Evolutionary conservation across 2,797 vertebrate species (phyloP).

Genomic region (Malurus leucopterus): DNA sequence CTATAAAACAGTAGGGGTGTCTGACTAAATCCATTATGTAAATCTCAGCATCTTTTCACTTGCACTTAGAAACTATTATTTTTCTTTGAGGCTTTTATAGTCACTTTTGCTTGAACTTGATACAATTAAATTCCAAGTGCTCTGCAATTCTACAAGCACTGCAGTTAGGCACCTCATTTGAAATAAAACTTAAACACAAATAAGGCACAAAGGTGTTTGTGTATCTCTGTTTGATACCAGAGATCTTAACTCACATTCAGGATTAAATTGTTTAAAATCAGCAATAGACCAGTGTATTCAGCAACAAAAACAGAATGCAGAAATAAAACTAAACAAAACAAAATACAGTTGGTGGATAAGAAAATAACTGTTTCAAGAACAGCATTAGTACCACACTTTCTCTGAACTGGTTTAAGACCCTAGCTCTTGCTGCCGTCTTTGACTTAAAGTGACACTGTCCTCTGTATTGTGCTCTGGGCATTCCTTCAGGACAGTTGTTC

Average conservation of each 20-base stretch:
- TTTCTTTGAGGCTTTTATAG: not conserved
- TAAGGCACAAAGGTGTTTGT: not conserved
- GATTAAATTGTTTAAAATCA: slow-evolving; percentile 22
- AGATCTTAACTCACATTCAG: not conserved
- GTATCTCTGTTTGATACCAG: not conserved
- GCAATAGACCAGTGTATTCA: not conserved
- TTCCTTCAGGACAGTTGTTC: not conserved
- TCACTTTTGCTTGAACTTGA: slow-evolving; percentile 1
- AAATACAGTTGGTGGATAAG: not conserved
- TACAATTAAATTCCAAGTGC: slow-evolving; percentile 1
- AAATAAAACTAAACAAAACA: not conserved
- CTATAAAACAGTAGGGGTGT: slow-evolving; percentile 10
- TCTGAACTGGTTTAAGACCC: not conserved
- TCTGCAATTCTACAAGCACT: not conserved
- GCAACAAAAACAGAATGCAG: not conserved
- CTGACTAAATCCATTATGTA: slow-evolving; percentile 34
- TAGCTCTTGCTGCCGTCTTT: not conserved
- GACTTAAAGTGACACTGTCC: not conserved
- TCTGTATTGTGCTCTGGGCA: not conserved
- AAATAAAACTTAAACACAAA: slow-evolving; percentile 2
- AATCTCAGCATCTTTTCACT: slow-evolving; percentile 29
- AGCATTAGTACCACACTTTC: not conserved
- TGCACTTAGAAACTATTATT: slow-evolving; percentile 23
- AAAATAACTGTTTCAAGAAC: not conserved
- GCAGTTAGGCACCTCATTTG: slow-evolving; percentile 2